Conservation (phyloP, 2,888 invertebrate genomes). For the Rugalucina vietnamica region DNA sequence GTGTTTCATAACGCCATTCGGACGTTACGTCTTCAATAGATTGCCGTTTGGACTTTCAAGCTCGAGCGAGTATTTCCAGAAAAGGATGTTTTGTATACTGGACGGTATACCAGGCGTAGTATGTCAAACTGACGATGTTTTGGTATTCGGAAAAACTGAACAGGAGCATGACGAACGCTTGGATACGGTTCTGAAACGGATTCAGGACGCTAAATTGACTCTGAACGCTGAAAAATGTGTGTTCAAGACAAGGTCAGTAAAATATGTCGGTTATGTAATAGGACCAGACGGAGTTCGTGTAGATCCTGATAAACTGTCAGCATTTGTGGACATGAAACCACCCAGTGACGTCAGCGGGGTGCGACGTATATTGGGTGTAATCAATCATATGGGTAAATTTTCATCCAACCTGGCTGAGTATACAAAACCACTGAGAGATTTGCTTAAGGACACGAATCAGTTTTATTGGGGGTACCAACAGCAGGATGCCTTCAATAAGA, state of each 20-base stretch:
- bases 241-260: constrained; percentile 18
- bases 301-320: too few relatives aligned
- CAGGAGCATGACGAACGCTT: constrained; percentile 43
- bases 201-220: constrained; percentile 29
- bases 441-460: constrained; percentile 30
- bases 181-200: constrained; percentile 17
- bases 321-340: too few relatives aligned
- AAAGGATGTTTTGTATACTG: constrained; percentile 77
- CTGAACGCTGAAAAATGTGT: constrained; percentile 44
- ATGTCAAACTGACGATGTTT: constrained; percentile 54
- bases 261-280: constrained; percentile 29
- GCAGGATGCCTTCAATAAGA: constrained; percentile 66
- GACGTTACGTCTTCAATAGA: constrained; percentile 63
- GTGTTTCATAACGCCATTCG: constrained; percentile 71
- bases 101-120: constrained; percentile 42
- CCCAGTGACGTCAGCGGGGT: constrained; percentile 41
- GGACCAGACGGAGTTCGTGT: background rate
- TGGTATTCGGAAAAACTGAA: constrained; percentile 27
- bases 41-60: constrained; percentile 73
- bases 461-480: constrained; percentile 54
- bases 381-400: constrained; percentile 55
- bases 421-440: constrained; percentile 43
- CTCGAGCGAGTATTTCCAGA: constrained; percentile 84
- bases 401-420: constrained; percentile 25
- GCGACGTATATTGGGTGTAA: constrained; percentile 49